Evolutionary conservation across 1,140 invertebrate genomes (phyloP).

Genomic region (Trichonephila clavipes): DNA sequence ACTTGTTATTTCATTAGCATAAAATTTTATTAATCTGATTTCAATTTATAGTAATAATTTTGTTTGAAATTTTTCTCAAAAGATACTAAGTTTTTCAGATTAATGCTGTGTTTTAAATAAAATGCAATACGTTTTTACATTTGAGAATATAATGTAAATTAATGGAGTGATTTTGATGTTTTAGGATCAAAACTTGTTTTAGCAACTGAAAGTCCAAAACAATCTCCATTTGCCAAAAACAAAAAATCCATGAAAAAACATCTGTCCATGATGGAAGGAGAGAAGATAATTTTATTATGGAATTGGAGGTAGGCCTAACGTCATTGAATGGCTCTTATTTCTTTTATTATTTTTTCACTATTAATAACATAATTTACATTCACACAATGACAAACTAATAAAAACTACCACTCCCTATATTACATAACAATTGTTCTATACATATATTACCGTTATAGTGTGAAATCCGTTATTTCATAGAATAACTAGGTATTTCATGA

Average conservation of each 20-base stretch:
- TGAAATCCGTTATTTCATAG: too few species aligned
- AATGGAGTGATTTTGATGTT: not conserved
- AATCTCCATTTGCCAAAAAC: conserved; percentile 52
- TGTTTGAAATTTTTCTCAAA: not conserved
- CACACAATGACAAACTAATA: too few species aligned
- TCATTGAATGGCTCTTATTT: not conserved
- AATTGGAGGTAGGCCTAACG: conserved; percentile 68
- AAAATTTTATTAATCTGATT: too few species aligned
- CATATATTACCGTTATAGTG: too few species aligned
- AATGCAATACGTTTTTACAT: not conserved
- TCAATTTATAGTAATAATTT: too few species aligned
- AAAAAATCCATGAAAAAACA: not conserved
- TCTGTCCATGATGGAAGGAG: conserved; percentile 22
- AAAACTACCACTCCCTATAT: too few species aligned
- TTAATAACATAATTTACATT: not conserved
- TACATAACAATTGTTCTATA: too few species aligned
- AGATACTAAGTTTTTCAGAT: not conserved
- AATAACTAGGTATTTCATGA: too few species aligned
- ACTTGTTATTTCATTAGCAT: too few species aligned
- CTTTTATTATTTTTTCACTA: not conserved
- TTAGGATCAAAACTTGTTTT: conserved; percentile 55
- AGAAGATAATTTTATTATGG: conserved; percentile 58
- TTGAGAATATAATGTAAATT: too few species aligned
- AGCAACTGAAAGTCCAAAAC: conserved; percentile 62
- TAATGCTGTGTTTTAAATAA: not conserved